Conservation (phyloP, 1,140 invertebrate genomes). For the Drosophila kanapiae region DNA sequence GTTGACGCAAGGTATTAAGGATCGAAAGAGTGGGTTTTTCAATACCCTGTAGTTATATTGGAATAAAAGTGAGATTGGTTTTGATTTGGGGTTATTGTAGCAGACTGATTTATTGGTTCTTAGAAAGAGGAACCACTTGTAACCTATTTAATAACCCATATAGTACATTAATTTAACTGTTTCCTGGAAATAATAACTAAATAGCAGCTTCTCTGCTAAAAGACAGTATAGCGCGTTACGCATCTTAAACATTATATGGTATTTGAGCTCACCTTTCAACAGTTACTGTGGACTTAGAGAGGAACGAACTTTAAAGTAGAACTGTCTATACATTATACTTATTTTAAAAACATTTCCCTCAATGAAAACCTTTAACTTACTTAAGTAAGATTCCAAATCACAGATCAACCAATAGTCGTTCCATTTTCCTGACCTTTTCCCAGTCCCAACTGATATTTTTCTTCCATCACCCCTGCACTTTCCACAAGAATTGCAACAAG, state of each 20-base stretch:
- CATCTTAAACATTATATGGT: neutral
- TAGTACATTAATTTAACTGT: neutral
- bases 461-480: neutral
- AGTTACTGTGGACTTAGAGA: neutral
- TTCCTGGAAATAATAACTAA: neutral
- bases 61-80: neutral
- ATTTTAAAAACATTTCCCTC: neutral
- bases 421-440: neutral
- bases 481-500: constrained; percentile 17
- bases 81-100: rapidly evolving
- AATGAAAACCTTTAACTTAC: neutral
- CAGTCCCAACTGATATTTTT: constrained; percentile 3
- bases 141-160: neutral
- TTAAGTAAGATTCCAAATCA: neutral
- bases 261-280: neutral
- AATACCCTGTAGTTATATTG: constrained; percentile 14
- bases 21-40: constrained; percentile 6
- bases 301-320: neutral
- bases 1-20: constrained; percentile 78
- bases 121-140: neutral
- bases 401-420: neutral
- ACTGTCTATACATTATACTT: neutral
- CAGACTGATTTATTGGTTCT: too few relatives aligned
- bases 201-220: neutral
- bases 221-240: neutral